Conservation (phyloP, 2,888 invertebrate species). For the Mythimna vitellina region DNA sequence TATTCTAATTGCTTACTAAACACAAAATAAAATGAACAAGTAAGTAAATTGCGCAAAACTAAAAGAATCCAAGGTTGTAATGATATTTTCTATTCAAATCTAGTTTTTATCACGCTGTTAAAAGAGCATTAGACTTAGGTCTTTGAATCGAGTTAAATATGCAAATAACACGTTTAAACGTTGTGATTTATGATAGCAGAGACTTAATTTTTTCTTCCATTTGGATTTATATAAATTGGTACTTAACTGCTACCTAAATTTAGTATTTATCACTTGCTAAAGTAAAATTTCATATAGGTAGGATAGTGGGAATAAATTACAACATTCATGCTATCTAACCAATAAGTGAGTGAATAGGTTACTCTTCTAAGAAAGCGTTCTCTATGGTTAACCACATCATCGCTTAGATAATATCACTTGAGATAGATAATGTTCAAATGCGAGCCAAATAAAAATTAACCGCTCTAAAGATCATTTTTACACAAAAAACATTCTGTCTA, state of each 20-base stretch:
- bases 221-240: constrained; percentile 33
- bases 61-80: not conserved
- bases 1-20: constrained; percentile 1
- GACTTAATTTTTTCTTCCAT: constrained; percentile 31
- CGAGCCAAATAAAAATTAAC: too few species aligned
- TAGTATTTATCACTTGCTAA: constrained; percentile 36
- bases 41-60: not conserved
- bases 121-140: constrained; percentile 5
- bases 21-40: not conserved
- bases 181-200: constrained; percentile 40
- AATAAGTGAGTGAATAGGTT: too few species aligned
- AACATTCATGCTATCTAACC: not conserved
- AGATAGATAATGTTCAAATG: too few species aligned
- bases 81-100: not conserved
- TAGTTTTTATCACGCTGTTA: constrained; percentile 21
- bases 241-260: constrained; percentile 20
- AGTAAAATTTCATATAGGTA: not conserved
- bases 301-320: too few species aligned
- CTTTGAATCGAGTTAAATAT: constrained; percentile 15
- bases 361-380: too few species aligned
- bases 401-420: too few species aligned
- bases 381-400: too few species aligned
- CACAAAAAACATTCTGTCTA: too few species aligned
- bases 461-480: too few species aligned
- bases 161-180: constrained; percentile 30